Base-by-base conservation (phyloP, 2,797 vertebrate genomes). In the Thripadectes ignobilis region DNA sequence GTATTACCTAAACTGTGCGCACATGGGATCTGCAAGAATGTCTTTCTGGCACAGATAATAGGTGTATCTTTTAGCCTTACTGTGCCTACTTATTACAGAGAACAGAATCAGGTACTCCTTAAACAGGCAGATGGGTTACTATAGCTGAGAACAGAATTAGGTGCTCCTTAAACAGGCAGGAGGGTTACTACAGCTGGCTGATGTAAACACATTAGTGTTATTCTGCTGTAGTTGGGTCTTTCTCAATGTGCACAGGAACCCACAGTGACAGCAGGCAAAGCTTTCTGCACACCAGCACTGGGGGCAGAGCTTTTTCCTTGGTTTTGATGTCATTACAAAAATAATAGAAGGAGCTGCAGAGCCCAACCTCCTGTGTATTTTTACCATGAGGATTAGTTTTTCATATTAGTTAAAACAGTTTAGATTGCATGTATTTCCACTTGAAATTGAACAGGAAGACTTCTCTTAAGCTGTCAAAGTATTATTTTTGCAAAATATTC, bases 401-500 rank as follows among this genome's bases (percentile, higher is more conserved):
- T 93, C 5, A 20, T 65, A 71, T 90, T 86, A 88, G 48, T 30
- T 71, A 41, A 62, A 62, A 36, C 19, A 61, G 2, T 45, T 78
- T 85, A 36, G 32, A 59, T 89, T 83, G 49, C 29, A 68, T 43
- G 77, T 88, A 12, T 86, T 92, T 93, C 65, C 73, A 88, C 76
- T 79, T 69, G 68, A 93, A 66, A 14, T 61, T 38, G 58, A 94
- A 61, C 41, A 57, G 32, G 41, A 92, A 78, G 59, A 41, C 22
- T 91, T 92, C 57, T 83, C 57, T 93, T 89, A 83, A 30, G 21
- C 17, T 88, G 54, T 58, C 41, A 89, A 89, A 69, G 10, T 52
- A 81, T 62, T 88, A 68, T 66, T 95, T 93, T 88, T 80, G 48
- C 34, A 85, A 88, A 73, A 89, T 66, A 71, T 54, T 75, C 39